Percentiles rank a stretch among this genome's conserved stretches.
Conservation (phyloP, 2,888 invertebrate species). For the Coleophora deauratella region DNA sequence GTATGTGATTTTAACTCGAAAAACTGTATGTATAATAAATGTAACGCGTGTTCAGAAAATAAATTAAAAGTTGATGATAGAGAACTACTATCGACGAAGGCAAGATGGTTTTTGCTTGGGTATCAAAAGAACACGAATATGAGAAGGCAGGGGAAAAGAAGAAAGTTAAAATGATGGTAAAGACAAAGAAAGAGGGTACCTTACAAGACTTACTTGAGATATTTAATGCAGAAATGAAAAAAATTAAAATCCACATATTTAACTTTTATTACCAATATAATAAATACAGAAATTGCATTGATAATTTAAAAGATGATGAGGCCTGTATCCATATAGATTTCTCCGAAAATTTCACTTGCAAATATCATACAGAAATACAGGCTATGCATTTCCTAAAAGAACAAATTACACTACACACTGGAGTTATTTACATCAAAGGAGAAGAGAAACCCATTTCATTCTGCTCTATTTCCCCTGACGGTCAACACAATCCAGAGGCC, state of each 20-base stretch:
- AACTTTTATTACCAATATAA: conserved; percentile 9
- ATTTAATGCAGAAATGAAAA: conserved; percentile 9
- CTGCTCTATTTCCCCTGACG: conserved; percentile 13
- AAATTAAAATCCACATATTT: conserved; percentile 10
- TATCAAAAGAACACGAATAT: conserved; percentile 10
- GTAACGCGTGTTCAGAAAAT: conserved; percentile 8
- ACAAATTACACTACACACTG: conserved; percentile 14
- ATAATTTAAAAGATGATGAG: conserved; percentile 2
- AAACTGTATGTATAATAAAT: conserved; percentile 13
- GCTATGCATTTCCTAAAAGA: conserved; percentile 12
- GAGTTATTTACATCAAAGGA: conserved; percentile 12
- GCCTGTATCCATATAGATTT: conserved; percentile 3
- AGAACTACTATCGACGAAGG: conserved; percentile 3
- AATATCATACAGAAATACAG: conserved; percentile 8
- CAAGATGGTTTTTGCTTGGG: conserved; percentile 11
- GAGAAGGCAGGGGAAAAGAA: conserved; percentile 1
- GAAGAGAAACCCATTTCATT: conserved; percentile 9
- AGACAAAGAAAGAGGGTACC: conserved; percentile 9
- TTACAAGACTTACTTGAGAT: conserved; percentile 6
- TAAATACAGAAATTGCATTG: conserved; percentile 7
- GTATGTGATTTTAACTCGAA: conserved; percentile 10
- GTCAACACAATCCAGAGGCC: conserved; percentile 12
- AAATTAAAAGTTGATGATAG: conserved; percentile 5
- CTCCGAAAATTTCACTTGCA: conserved; percentile 10
- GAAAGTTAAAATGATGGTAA: conserved; percentile 12